These are phyloP conservation scores for Sepioteuthis lessoniana DNA, from an alignment of 2,888 invertebrate species.

Conservation along the genomic window DNA sequence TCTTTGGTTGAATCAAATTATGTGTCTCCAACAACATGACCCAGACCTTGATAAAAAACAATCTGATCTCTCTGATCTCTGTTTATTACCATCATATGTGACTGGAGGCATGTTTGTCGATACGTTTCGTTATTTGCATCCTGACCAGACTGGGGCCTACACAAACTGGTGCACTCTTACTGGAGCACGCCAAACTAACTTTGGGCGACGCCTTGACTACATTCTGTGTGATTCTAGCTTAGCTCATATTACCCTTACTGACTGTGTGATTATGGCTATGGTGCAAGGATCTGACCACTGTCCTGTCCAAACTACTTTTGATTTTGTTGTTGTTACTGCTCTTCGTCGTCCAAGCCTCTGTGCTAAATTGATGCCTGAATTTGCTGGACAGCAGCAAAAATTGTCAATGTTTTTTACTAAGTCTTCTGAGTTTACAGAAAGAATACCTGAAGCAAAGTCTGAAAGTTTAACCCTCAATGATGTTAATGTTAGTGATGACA, in stretches of 20 bases:
- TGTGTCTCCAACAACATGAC: slow-evolving; percentile 62
- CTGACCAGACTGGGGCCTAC: slow-evolving; percentile 73
- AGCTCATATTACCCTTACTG: slow-evolving; percentile 57
- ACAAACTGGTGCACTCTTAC: slow-evolving; percentile 77
- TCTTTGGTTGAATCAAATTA: slow-evolving; percentile 74
- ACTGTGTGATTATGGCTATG: slow-evolving; percentile 69
- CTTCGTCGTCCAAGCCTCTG: slow-evolving; percentile 73
- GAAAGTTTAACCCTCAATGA: neutral
- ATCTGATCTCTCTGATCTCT: slow-evolving; percentile 53
- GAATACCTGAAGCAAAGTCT: neutral
- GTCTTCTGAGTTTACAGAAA: neutral
- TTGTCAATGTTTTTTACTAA: slow-evolving; percentile 68
- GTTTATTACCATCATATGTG: slow-evolving; percentile 56
- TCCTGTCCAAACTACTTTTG: slow-evolving; percentile 75
- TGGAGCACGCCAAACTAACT: slow-evolving; percentile 76
- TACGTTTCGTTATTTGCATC: slow-evolving; percentile 76
- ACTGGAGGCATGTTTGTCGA: slow-evolving; percentile 74
- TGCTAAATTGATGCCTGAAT: slow-evolving; percentile 77
- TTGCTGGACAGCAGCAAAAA: slow-evolving; percentile 75
- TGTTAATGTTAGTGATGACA: neutral
- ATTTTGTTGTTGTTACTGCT: slow-evolving; percentile 62
- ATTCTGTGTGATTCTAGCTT: slow-evolving; percentile 74
- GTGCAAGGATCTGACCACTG: slow-evolving; percentile 78
- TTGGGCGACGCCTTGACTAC: slow-evolving; percentile 77
- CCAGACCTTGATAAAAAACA: slow-evolving; percentile 54